These are phyloP conservation scores for Tachuris rubrigastra DNA, from an alignment of 2,113 vertebrate species.

Conservation along the genomic window DNA sequence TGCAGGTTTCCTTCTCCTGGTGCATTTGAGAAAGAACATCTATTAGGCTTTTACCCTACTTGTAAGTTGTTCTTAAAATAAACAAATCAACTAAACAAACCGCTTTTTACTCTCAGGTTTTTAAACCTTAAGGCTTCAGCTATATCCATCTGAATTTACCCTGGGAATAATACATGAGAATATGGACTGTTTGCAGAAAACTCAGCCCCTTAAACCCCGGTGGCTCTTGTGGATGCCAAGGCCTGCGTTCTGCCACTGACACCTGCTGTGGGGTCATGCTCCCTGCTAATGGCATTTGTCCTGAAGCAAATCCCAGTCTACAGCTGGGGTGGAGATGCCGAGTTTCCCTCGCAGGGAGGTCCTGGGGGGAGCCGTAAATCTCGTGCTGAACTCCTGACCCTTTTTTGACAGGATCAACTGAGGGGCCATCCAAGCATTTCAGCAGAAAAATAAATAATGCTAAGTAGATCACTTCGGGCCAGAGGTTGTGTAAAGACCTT, in stretches of 20 bases:
- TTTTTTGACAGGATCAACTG: constrained; percentile 3
- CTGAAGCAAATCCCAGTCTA: neutral
- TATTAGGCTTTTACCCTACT: neutral
- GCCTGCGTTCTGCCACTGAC: neutral
- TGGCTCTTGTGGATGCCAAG: neutral
- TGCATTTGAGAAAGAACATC: neutral
- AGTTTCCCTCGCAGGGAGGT: neutral
- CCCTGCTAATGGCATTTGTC: neutral
- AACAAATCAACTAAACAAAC: neutral
- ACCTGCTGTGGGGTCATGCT: neutral
- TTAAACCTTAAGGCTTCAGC: neutral
- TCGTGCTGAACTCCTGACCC: constrained; percentile 35
- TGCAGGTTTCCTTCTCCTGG: neutral
- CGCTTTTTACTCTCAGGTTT: neutral
- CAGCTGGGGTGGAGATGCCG: neutral
- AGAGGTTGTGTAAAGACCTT: constrained; percentile 62
- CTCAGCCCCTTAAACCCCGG: fast-evolving
- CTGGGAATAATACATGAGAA: neutral
- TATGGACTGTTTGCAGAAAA: neutral
- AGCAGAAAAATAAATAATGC: constrained; percentile 52
- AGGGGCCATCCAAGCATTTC: constrained; percentile 29
- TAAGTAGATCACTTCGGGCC: constrained; percentile 50
- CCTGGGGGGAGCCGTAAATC: constrained; percentile 1
- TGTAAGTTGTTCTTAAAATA: neutral
- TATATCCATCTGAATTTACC: neutral